Conservation (phyloP, 2,113 vertebrate species). For the Bagarius yarrelli region DNA sequence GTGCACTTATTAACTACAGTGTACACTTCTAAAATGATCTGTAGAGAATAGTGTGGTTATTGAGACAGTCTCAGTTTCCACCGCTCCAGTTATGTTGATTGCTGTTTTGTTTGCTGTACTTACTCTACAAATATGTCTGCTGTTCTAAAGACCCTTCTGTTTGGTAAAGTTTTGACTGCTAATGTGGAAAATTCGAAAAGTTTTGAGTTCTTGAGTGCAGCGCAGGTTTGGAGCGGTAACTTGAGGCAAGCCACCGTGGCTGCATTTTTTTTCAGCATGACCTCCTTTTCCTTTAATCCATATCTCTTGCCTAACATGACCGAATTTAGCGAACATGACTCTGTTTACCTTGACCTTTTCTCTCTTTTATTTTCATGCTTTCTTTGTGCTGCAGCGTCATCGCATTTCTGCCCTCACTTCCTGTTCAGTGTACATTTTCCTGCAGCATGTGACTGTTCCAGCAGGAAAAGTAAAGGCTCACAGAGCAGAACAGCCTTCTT, state of each 20-base stretch:
- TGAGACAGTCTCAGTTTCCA: not conserved
- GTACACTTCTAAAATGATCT: too few relatives aligned
- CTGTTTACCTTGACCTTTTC: slow-evolving; percentile 34
- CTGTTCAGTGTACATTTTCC: slow-evolving; percentile 67
- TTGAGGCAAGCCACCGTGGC: slow-evolving; percentile 24
- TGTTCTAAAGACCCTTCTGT: not conserved
- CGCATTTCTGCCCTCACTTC: slow-evolving; percentile 59
- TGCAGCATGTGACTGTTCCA: slow-evolving; percentile 57
- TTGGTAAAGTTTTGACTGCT: not conserved
- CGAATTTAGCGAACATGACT: slow-evolving; percentile 41
- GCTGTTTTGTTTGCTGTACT: not conserved
- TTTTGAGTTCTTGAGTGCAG: slow-evolving; percentile 13
- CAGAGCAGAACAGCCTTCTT: slow-evolving; percentile 37
- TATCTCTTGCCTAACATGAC: slow-evolving; percentile 45
- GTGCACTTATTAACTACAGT: too few relatives aligned
- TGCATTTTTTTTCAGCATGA: slow-evolving; percentile 61
- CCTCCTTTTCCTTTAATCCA: slow-evolving; percentile 59
- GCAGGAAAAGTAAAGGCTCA: slow-evolving; percentile 61
- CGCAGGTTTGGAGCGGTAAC: slow-evolving; percentile 16
- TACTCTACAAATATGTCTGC: slow-evolving; percentile 3
- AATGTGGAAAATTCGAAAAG: slow-evolving; percentile 26
- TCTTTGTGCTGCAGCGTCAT: not conserved
- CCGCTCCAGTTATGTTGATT: not conserved
- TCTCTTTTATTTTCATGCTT: slow-evolving; percentile 22
- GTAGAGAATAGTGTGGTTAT: too few relatives aligned